Percentiles rank a stretch among this genome's conserved stretches.
phyloP scores from a whole-genome alignment of 2,113 vertebrate species.

The Scomber colias region DNA sequence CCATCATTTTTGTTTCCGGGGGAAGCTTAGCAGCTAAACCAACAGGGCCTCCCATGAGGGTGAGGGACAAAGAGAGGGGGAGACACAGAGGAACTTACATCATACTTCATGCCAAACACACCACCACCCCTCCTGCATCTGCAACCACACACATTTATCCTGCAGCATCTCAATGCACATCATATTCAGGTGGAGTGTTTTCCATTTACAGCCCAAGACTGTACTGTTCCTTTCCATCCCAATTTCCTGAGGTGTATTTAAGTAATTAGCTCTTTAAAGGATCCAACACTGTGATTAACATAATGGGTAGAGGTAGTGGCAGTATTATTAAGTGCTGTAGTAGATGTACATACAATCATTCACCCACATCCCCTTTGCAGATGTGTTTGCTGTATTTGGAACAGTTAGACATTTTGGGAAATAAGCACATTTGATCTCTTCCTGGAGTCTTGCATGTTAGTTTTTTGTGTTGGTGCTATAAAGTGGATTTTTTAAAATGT shows the following conservation, averaged over 20 bases:
- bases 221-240: neutral
- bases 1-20: constrained; percentile 80
- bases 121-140: constrained; percentile 37
- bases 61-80: constrained; percentile 78
- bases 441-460: neutral
- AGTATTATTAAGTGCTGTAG: neutral
- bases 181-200: constrained; percentile 38
- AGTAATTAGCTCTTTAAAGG: neutral
- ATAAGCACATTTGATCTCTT: neutral
- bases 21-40: constrained; percentile 81
- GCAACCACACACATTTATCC: constrained; percentile 31
- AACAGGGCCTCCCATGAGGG: constrained; percentile 82
- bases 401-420: neutral
- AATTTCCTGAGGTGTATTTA: constrained; percentile 9
- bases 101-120: constrained; percentile 70
- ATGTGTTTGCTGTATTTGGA: neutral
- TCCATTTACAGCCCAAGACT: neutral
- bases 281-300: constrained; percentile 20
- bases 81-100: constrained; percentile 82
- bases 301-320: neutral
- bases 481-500: no score
- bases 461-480: no score
- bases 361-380: neutral
- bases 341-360: neutral
- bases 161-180: constrained; percentile 22